Base-by-base conservation (phyloP, 2,797 vertebrate genomes). In the Notoglanidium macrostoma region DNA sequence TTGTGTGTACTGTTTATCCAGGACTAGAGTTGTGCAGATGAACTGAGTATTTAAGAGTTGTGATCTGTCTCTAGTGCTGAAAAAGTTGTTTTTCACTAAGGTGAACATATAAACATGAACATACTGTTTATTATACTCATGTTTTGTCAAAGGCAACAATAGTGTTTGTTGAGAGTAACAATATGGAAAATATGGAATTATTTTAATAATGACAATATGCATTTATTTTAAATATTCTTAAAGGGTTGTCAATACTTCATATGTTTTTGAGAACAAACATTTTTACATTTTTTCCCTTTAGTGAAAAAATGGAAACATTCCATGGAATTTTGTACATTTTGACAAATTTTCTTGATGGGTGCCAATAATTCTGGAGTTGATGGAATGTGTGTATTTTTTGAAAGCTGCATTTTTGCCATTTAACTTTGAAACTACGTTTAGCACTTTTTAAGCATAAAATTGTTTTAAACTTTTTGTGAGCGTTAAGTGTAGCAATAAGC, bases 391-490 rank as follows among this genome's bases (percentile, higher is more conserved):
- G 46, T 49, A n/a, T 74, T 26, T 2, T 51, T 1, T 51, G 12
- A 54, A 77, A 29, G 74, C 46, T 51, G 17, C 77, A 29, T 68
- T 79, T 77, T 82, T 73, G 78, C 49, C n/a, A 74, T 82, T 87
- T 81, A 68, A 65, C 49, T 55, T 54, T 29, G 15, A 82, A 83
- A 51, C 6, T 87, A 82, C 65, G 19, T 82, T 82, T 63, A 82
- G 78, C 85, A 87, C 86, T 82, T 82, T 86, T 73, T 72, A 87
- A 46, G 51, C 73, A 63, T 70, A 61, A 11, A 17, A 54, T 21
- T 78, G 44, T 51, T 46, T 35, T 54, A 4, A 55, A 32, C n/a
- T 19, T 77, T 77, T 77, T 59, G 40, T 35, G 35, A 49, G 19
- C 6, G 32, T 26, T 11, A 61, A 21, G 46, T n/a, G 57, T 46